Evolutionary conservation across 2,888 invertebrate genomes (phyloP).

Genomic region (Netelia melanura): DNA sequence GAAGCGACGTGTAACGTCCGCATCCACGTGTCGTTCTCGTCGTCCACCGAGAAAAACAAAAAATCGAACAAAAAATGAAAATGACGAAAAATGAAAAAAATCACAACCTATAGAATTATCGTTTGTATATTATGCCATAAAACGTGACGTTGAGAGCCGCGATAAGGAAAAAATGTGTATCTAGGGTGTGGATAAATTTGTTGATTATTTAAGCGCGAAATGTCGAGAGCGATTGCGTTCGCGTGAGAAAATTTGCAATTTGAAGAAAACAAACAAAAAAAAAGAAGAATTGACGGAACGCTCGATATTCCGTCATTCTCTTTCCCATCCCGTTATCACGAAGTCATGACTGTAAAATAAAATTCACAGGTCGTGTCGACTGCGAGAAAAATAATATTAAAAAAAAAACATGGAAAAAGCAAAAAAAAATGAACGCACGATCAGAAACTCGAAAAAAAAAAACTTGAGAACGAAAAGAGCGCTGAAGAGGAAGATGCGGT

Average conservation of each 20-base stretch:
- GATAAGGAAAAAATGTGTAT: slow-evolving; percentile 35
- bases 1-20: slow-evolving; percentile 49
- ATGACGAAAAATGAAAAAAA: slow-evolving; percentile 12
- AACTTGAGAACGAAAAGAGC: slow-evolving; percentile 32
- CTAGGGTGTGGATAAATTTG: slow-evolving; percentile 36
- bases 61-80: slow-evolving; percentile 9
- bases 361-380: slow-evolving; percentile 15
- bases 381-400: background rate
- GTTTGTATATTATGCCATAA: slow-evolving; percentile 54
- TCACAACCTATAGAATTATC: slow-evolving; percentile 39
- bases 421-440: background rate
- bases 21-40: slow-evolving; percentile 40
- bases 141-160: slow-evolving; percentile 51
- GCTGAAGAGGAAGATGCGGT: background rate
- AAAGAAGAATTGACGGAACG: background rate
- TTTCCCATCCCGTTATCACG: background rate
- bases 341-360: slow-evolving; percentile 41
- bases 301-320: background rate
- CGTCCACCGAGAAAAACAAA: slow-evolving; percentile 26
- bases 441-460: slow-evolving; percentile 18
- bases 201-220: slow-evolving; percentile 27
- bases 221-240: slow-evolving; percentile 42
- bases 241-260: slow-evolving; percentile 12
- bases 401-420: background rate
- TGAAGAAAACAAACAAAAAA: background rate